These are phyloP conservation scores for Sylvicola fuscatus DNA, from an alignment of 2,888 invertebrate genomes.

Conservation along the genomic window DNA sequence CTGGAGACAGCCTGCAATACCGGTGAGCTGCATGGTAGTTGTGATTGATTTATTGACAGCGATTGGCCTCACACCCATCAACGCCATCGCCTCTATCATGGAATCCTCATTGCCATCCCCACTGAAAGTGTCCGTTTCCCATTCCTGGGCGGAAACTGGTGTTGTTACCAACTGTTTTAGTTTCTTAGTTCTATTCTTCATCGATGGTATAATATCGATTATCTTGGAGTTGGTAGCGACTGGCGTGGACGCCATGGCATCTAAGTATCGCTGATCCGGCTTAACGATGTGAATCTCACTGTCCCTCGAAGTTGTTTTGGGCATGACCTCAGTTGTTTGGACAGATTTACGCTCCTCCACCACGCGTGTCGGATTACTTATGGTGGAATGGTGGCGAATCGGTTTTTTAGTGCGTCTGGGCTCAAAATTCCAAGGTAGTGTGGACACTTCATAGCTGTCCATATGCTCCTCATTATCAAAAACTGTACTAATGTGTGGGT, in stretches of 20 bases:
- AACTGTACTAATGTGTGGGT: neutral
- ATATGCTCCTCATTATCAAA: neutral
- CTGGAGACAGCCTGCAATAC: conserved; percentile 24
- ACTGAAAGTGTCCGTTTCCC: conserved; percentile 1
- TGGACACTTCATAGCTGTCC: neutral
- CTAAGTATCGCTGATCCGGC: conserved; percentile 19
- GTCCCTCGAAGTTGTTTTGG: conserved; percentile 15
- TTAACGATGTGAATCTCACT: conserved; percentile 23
- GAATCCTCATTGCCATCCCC: neutral
- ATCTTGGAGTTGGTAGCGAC: conserved; percentile 23
- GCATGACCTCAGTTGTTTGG: neutral
- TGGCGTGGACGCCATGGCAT: conserved; percentile 18
- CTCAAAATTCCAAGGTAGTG: neutral
- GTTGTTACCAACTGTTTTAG: neutral
- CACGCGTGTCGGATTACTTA: neutral
- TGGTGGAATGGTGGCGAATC: neutral
- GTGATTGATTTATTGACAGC: neutral
- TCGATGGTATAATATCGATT: conserved; percentile 22
- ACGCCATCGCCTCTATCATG: neutral
- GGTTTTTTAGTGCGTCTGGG: neutral
- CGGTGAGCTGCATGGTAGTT: conserved; percentile 13
- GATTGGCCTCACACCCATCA: neutral
- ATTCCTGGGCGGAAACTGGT: neutral
- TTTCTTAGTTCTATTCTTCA: conserved; percentile 12
- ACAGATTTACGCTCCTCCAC: neutral